Evolutionary conservation across 2,113 vertebrate genomes (phyloP), one percentile per base, ranked within the genome.

Genomic region (Pogonocichla stellata): DNA sequence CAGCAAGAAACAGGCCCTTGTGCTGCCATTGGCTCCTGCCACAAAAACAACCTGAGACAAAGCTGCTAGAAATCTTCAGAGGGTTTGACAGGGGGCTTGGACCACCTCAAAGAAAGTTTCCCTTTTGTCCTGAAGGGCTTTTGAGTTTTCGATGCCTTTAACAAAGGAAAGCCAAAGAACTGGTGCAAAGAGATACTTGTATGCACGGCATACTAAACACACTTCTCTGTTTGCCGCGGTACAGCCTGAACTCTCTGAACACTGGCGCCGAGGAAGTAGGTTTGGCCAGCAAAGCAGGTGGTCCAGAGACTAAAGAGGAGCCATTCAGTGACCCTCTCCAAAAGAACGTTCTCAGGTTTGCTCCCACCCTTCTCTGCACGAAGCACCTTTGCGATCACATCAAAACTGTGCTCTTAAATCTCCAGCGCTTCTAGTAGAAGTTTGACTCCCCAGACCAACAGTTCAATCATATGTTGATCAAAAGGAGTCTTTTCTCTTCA

Each of bases 251-350:
- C 94, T 95, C 94, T 92, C 73, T 34, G 88, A 92, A 96, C 78
- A 75, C 90, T 89, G 88, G 58, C 66, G 91, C 97, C 80, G 92
- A 98, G 95, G 96, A 98, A 98, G 90, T 92, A 58, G 64, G 53
- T 38, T 88, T 81, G 91, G 96, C 98, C 98, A 98, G 94, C 93
- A 96, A 95, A 95, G 97, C 97, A 98, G 97, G 97, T 97, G 97
- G 98, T 97, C 97, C 94, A 84, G 70, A 86, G 74, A 69, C 92
- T 96, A 91, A 96, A 97, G 93, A 86, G 84, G 42, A 86, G 65
- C 86, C 73, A 90, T 96, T 96, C 56, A 96, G 80, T 69, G 71
- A 60, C 51, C 9, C 28, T 56, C 69, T 95, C 42, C 11, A 95
- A 93, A 94, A 80, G 70, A 93, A 90, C 0, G 7, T 95, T 96